Base-by-base conservation (phyloP, 37 sponge, comb jelly and placozoan species). In the Ephydatia muelleri region DNA sequence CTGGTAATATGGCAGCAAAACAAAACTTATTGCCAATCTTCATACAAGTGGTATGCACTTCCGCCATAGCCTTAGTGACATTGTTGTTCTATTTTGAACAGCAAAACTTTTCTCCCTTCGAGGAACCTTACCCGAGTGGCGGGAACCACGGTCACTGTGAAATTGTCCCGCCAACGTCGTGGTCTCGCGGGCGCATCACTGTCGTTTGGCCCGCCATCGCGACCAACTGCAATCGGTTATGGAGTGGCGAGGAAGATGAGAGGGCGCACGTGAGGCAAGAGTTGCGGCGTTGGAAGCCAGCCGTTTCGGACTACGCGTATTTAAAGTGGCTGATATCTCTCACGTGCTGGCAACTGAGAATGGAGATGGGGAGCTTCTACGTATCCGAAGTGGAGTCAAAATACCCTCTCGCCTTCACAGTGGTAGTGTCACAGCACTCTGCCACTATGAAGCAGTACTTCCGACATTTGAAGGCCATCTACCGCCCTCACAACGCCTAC, bases 401-500 rank as follows among this genome's bases (percentile, higher is more conserved):
- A 6, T 84, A 66, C 25, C 85, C 85, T 29, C 28, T 84, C 13
- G 85, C 85, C 11, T 84, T 40, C 33, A 65, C 36, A 8, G 22
- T 84, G 29, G 69, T 68, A 21, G 77, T 84, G 29, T 57, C 57
- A 57, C 57, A 57, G 57, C 57, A 57, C 57, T 30, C 76, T 47
- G 65, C 77, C 27, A 43, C 67, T 36, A 33, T 39, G 22, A 29
- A 48, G 37, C 85, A 84, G 38, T 39, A 77, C n/a, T 32, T 84
- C 21, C 77, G 85, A 3, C 65, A 77, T 11, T 30, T 84, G 30
- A 84, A 84, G 68, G 77, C 30, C 33, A 76, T 84, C 22, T 84
- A 84, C 36, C 31, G 77, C 21, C 85, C 85, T 0, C 85, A 84
- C 11, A 84, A 84, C 69, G 28, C 65, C 22, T 84, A 84, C 27